Evolutionary conservation across 35 echinoderm and acorn worm species (phyloP), one percentile per base, ranked within the genome.

Genomic region (Apostichopus japonicus): DNA sequence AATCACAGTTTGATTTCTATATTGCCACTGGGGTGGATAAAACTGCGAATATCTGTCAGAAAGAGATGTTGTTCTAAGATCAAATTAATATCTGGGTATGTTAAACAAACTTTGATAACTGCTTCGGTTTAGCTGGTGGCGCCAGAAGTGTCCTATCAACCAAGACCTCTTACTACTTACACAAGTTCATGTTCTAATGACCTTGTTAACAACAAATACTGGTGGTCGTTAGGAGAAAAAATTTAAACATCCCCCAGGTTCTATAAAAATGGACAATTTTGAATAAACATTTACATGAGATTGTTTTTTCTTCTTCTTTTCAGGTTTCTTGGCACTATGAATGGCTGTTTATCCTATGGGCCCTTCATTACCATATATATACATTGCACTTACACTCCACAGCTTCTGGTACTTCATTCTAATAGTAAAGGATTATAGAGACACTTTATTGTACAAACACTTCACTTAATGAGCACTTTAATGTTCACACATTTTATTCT

Each of bases 51-150:
- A 75, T 75, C 22, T 19, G 15, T 21, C 71, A 11, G 21, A 15
- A 75, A 21, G 71, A 75, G 55, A 84, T 84, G 81, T 84, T 84
- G 81, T 84, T 58, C 8, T 84, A 57, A 84, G 81, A 84, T 84
- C 81, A 57, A 84, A 84, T 84, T 84, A 57, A 58, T 84, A 84
- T 58, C 53, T 10, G 56, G 54, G 53, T 57, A 58, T 84, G 81
- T 84, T 84, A 84, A 84, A 84, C 81, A 84, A 84, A 84, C 81
- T 59, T 84, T 59, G 61, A 55, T 17, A 59, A 51, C 81, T 23
- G 54, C 57, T 84, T 75, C n/a, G 6, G 71, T 14, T 19, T 75
- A 53, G 21, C 56, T 58, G 0, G 54, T 58, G 16, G 81, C 55
- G 16, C 81, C 81, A 84, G 27, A 53, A 58, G 19, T 53, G 23